These are phyloP conservation scores for Idaea aversata DNA, from an alignment of 2,888 invertebrate genomes.

Conservation along the genomic window DNA sequence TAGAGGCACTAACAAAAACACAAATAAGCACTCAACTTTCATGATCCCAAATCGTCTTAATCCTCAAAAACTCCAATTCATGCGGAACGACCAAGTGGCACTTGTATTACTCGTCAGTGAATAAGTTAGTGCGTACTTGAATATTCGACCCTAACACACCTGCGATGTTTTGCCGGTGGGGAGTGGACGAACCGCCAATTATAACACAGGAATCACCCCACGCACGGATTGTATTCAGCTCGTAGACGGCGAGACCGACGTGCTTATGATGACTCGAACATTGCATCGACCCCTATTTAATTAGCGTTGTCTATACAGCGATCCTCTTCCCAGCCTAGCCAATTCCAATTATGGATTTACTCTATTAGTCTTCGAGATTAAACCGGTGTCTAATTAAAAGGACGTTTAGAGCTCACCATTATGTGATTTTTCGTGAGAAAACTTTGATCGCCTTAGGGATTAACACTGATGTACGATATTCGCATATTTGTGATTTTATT, in stretches of 20 bases:
- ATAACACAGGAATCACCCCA: background rate
- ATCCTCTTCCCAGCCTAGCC: background rate
- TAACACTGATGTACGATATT: background rate
- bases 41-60: conserved; percentile 2
- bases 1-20: background rate
- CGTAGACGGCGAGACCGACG: background rate
- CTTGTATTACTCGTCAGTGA: conserved; percentile 2
- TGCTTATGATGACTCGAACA: background rate
- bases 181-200: background rate
- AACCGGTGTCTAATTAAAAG: background rate
- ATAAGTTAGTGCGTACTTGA: background rate
- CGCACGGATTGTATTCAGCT: background rate
- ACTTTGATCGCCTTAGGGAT: background rate
- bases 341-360: background rate
- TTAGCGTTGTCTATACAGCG: background rate
- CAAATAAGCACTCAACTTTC: conserved; percentile 5
- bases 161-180: background rate
- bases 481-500: conserved; percentile 1
- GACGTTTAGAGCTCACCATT: background rate
- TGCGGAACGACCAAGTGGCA: background rate
- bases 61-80: background rate
- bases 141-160: background rate
- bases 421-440: background rate
- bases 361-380: background rate
- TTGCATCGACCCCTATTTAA: background rate